Percentiles rank a stretch among this genome's conserved stretches.
Evolutionary conservation across 2,888 invertebrate genomes (phyloP).

Genomic region (Melieria picta): DNA sequence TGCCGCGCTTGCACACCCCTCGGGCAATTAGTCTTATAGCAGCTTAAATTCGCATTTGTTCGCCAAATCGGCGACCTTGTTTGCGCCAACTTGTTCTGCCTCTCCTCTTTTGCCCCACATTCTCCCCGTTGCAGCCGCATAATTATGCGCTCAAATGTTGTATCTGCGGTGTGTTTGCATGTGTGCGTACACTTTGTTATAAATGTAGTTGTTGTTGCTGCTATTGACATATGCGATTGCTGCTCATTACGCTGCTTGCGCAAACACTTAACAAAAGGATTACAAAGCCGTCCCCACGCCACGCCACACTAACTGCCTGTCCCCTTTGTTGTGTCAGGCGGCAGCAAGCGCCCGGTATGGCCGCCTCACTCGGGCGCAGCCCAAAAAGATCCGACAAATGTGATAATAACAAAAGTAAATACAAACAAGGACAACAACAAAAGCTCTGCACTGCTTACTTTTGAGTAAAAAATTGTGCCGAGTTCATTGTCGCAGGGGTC

Average conservation of each 20-base stretch:
- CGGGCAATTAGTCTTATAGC: slow-evolving; percentile 55
- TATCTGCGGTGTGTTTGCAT: neutral
- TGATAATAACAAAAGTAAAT: slow-evolving; percentile 15
- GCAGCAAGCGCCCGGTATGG: no score
- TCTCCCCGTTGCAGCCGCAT: neutral
- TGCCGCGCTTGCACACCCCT: neutral
- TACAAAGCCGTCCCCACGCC: slow-evolving; percentile 39
- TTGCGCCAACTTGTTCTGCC: neutral
- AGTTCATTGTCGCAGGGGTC: neutral
- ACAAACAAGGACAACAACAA: neutral
- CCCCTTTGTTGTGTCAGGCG: no score
- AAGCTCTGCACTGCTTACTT: no score
- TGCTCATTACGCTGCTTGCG: slow-evolving; percentile 47
- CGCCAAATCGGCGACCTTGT: neutral
- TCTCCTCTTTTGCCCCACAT: no score
- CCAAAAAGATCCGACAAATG: slow-evolving; percentile 17
- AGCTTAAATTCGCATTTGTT: slow-evolving; percentile 56
- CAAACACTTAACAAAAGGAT: slow-evolving; percentile 56
- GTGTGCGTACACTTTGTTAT: slow-evolving; percentile 15
- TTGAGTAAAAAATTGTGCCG: no score
- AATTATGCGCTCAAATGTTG: neutral
- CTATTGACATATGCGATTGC: slow-evolving; percentile 59
- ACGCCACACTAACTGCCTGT: no score
- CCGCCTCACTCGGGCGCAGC: neutral
- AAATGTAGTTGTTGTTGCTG: slow-evolving; percentile 41